phyloP scores from a whole-genome alignment of 2,888 invertebrate genomes.

The Sminthurinus aureus region DNA sequence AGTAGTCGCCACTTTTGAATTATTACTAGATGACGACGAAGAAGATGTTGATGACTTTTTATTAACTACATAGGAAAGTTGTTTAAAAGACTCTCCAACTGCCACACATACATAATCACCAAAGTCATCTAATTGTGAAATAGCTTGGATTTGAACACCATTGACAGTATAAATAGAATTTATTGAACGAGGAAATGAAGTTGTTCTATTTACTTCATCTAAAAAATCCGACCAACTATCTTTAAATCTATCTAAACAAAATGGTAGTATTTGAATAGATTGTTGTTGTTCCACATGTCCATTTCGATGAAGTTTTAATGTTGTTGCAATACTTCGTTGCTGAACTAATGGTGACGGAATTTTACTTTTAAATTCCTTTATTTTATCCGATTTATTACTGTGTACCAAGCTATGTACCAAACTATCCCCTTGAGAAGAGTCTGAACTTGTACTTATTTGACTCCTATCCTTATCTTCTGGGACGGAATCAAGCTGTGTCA shows the following conservation, averaged over 20 bases:
- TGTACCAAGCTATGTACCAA: neutral
- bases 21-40: neutral
- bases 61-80: slow-evolving; percentile 14
- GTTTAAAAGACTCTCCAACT: slow-evolving; percentile 50
- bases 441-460: slow-evolving; percentile 25
- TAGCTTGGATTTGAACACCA: slow-evolving; percentile 49
- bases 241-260: slow-evolving; percentile 40
- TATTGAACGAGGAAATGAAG: slow-evolving; percentile 45
- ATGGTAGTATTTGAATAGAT: slow-evolving; percentile 38
- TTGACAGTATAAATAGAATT: slow-evolving; percentile 52
- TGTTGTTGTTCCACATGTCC: slow-evolving; percentile 44
- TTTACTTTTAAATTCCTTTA: slow-evolving; percentile 31
- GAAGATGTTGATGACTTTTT: neutral
- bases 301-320: slow-evolving; percentile 51
- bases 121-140: slow-evolving; percentile 47
- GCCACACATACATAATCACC: slow-evolving; percentile 54
- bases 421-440: slow-evolving; percentile 29
- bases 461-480: slow-evolving; percentile 48
- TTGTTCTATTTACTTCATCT: slow-evolving; percentile 45
- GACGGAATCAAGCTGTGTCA: slow-evolving; percentile 55
- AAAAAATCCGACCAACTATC: slow-evolving; percentile 51
- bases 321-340: slow-evolving; percentile 28
- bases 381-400: slow-evolving; percentile 14
- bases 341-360: slow-evolving; percentile 38
- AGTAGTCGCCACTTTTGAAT: slow-evolving; percentile 10